Conservation (phyloP, 2,797 vertebrate genomes). For the Saxicola maurus region DNA sequence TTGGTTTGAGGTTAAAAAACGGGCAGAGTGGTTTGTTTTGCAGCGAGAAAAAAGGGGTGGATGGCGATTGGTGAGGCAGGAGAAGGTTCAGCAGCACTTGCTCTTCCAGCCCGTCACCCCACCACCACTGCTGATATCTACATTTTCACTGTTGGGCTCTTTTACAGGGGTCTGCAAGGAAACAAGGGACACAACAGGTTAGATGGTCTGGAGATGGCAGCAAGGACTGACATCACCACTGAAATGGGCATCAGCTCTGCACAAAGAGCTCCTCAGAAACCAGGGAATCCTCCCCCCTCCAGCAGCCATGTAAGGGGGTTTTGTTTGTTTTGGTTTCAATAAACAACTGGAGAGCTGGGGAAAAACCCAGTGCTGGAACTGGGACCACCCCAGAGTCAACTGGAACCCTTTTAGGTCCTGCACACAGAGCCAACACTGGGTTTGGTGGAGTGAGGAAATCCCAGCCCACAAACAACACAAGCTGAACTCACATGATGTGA, state of each 20-base stretch:
- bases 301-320: accelerated
- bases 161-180: conserved; percentile 92
- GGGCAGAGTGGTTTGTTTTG: conserved; percentile 81
- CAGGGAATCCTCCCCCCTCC: background rate
- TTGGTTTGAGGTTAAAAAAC: conserved; percentile 74
- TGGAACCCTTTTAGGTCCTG: background rate
- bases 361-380: background rate
- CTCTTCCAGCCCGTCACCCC: conserved; percentile 98
- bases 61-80: conserved; percentile 66
- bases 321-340: background rate
- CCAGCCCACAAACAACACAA: accelerated
- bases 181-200: background rate
- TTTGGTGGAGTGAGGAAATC: background rate
- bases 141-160: conserved; percentile 99
- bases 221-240: accelerated
- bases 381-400: background rate
- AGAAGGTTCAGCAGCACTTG: conserved; percentile 92
- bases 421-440: accelerated
- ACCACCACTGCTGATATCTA: conserved; percentile 93
- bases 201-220: accelerated
- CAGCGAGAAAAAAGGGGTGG: conserved; percentile 69
- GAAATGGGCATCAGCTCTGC: accelerated
- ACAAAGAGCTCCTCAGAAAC: background rate
- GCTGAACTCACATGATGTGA: background rate
- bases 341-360: background rate